Base-by-base conservation (phyloP, 2,888 invertebrate species). In the Drosophila setosimentum region DNA sequence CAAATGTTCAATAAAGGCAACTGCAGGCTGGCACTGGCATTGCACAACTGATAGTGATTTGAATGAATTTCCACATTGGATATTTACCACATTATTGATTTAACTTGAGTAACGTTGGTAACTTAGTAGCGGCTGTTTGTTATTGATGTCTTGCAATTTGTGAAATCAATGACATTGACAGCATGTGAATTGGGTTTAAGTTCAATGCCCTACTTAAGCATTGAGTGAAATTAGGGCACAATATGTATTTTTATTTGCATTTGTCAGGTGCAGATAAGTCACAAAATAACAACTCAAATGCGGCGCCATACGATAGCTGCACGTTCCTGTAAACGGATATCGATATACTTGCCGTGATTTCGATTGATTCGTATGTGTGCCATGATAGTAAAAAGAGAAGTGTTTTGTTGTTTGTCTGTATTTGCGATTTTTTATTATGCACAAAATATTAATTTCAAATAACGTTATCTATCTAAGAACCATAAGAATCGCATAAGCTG, bases 111-210 rank as follows among this genome's bases (percentile, higher is more conserved):
- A 33, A 33, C 33, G 13, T 71, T 58, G 68, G 83, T 86, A 54
- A 63, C 70, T 76, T 63, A 73, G 81, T 79, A 68, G 68, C 67
- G 72, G 63, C 61, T 64, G 62, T 63, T 49, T 37, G 21, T 59
- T 51, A 35, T 73, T 63, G n/a, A 51, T 57, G 57, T 30, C 24
- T 29, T 53, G n/a, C 29, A 54, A 27, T 68, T 78, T 82, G 75
- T 82, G 62, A 71, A 85, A 85, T 87, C 89, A 76, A 87, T 86
- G 76, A 42, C 45, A 72, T 42, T 64, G 59, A 49, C 63, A 59
- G 32, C 16, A 18, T 37, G 29, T n/a, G 48, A 65, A 80, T 64
- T 67, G 53, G 53, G 61, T 21, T 73, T 65, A 68, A 73, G 77
- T 73, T 69, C 64, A 79, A 77, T 68, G 73, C 55, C 45, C 73